Evolutionary conservation across 2,797 vertebrate genomes (phyloP).

Genomic region (Agapornis canus): DNA sequence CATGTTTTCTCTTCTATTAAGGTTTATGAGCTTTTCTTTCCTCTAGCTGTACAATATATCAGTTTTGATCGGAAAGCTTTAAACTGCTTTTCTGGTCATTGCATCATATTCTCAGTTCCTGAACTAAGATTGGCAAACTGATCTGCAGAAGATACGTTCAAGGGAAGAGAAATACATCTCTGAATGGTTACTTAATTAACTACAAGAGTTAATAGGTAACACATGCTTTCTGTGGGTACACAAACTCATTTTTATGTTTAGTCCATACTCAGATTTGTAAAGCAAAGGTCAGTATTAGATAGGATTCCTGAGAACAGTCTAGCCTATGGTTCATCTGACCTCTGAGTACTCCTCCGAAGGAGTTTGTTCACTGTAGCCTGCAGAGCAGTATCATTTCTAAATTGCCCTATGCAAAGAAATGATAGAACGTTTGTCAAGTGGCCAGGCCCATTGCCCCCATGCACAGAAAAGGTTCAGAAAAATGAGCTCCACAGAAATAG

Average conservation of each 20-base stretch:
- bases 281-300: neutral
- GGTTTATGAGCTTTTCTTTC: neutral
- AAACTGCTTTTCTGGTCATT: neutral
- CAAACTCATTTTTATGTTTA: neutral
- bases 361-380: neutral
- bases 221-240: neutral
- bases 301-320: neutral
- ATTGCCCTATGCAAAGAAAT: neutral
- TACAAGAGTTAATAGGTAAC: neutral
- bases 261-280: neutral
- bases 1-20: neutral
- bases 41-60: neutral
- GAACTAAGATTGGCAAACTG: neutral
- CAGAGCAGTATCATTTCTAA: neutral
- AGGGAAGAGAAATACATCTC: neutral
- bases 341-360: neutral
- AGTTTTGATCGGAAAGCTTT: neutral
- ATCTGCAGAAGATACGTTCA: neutral
- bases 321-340: neutral
- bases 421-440: accelerated
- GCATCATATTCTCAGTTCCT: neutral
- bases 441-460: neutral
- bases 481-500: neutral
- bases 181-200: neutral
- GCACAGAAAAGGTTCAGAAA: neutral